These are phyloP conservation scores for Acanthosepion esculentum DNA, from an alignment of 2,888 invertebrate genomes.

Conservation along the genomic window DNA sequence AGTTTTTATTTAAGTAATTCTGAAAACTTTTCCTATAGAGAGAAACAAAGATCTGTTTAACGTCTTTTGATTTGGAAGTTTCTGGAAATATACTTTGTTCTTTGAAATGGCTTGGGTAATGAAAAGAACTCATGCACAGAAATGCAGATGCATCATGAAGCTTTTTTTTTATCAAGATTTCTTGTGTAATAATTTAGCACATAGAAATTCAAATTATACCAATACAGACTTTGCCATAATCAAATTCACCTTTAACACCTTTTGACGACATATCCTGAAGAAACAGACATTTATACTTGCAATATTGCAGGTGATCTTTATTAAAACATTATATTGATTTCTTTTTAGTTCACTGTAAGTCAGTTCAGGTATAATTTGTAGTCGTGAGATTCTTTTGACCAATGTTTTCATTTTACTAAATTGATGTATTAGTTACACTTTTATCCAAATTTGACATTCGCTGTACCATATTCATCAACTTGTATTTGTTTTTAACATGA, in stretches of 20 bases:
- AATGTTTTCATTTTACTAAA: not conserved
- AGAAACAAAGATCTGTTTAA: no score
- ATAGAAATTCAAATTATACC: not conserved
- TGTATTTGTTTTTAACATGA: no score
- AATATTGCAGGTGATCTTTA: not conserved
- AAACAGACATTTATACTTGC: not conserved
- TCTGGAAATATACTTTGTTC: no score
- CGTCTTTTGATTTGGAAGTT: no score
- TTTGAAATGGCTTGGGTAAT: no score
- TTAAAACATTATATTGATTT: not conserved
- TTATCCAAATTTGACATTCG: no score
- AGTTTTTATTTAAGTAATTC: no score
- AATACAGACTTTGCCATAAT: not conserved
- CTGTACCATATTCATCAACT: no score
- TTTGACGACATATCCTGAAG: not conserved
- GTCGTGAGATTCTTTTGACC: not conserved
- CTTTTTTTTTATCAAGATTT: not conserved
- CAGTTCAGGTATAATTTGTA: not conserved
- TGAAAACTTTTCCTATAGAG: no score
- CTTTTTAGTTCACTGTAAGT: not conserved
- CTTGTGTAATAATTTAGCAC: not conserved
- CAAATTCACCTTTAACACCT: slow-evolving; percentile 17
- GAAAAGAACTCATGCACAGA: no score
- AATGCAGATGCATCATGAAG: no score
- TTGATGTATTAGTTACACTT: not conserved